Evolutionary conservation across 2,113 vertebrate species (phyloP).

Genomic region (Petrocephalus microphthalmus): DNA sequence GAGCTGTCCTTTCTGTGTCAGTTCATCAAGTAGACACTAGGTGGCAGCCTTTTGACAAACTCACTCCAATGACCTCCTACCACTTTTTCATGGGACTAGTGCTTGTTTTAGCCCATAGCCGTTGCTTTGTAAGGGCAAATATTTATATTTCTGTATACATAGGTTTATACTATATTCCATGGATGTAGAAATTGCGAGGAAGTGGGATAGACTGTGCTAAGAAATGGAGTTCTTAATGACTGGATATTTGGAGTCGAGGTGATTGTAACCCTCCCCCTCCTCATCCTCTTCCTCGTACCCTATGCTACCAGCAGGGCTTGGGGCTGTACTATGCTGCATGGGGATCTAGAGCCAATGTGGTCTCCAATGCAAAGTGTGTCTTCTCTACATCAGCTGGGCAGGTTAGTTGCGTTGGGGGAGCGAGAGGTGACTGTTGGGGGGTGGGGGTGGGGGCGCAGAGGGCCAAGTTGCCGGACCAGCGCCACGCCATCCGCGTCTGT

Average conservation of each 20-base stretch:
- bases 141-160: neutral
- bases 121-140: neutral
- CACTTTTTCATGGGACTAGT: neutral
- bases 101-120: neutral
- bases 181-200: neutral
- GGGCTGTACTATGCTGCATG: constrained; percentile 63
- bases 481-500: constrained; percentile 7
- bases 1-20: neutral
- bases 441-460: constrained; percentile 28
- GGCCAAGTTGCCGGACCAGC: constrained; percentile 17
- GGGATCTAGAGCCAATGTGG: constrained; percentile 68
- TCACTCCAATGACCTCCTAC: neutral
- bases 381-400: constrained; percentile 67
- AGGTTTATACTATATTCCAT: neutral
- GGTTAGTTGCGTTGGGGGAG: constrained; percentile 53
- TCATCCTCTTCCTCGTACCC: constrained; percentile 37
- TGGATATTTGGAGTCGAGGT: constrained; percentile 9
- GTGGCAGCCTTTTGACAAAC: constrained; percentile 13
- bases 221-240: neutral
- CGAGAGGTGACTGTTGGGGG: constrained; percentile 18
- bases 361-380: constrained; percentile 66
- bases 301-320: constrained; percentile 59
- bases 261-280: constrained; percentile 36
- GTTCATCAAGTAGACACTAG: constrained; percentile 19
- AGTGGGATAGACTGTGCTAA: neutral